Percentiles rank a stretch among this genome's conserved stretches.
These are phyloP conservation scores for Fulmarus glacialis DNA, from an alignment of 2,113 vertebrate genomes.

Conservation along the genomic window DNA sequence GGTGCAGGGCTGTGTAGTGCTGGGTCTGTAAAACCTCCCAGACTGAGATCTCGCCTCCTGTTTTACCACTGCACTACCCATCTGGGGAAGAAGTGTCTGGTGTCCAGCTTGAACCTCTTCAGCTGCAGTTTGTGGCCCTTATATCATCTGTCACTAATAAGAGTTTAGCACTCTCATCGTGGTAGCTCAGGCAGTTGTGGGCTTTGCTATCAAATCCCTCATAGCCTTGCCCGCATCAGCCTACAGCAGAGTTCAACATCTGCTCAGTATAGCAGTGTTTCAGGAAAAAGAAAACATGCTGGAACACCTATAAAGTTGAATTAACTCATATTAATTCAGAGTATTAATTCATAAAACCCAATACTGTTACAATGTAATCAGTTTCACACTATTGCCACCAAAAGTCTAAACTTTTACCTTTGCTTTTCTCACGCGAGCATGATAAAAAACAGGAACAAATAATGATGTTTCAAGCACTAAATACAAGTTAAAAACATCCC, in stretches of 20 bases:
- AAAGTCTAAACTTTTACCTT: not conserved
- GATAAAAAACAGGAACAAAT: not conserved
- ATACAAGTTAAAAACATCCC: not conserved
- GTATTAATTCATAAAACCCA: not conserved
- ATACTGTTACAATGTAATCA: not conserved
- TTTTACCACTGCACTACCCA: accelerated
- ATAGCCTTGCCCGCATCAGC: accelerated
- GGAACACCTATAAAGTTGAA: not conserved
- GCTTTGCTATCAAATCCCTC: not conserved
- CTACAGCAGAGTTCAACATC: accelerated
- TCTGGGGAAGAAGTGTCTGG: accelerated
- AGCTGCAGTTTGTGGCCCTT: accelerated
- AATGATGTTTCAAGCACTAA: not conserved
- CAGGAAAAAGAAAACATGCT: not conserved
- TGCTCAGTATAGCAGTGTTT: accelerated
- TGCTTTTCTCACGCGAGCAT: not conserved
- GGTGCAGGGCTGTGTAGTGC: too few relatives aligned
- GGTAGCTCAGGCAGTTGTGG: accelerated
- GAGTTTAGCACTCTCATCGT: accelerated
- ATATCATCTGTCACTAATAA: accelerated
- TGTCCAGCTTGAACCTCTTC: accelerated
- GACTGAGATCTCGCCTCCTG: accelerated
- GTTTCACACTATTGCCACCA: not conserved
- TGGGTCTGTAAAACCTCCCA: accelerated
- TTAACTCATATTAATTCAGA: not conserved